Conservation (phyloP, 2,888 invertebrate genomes). For the Mystacides longicornis region DNA sequence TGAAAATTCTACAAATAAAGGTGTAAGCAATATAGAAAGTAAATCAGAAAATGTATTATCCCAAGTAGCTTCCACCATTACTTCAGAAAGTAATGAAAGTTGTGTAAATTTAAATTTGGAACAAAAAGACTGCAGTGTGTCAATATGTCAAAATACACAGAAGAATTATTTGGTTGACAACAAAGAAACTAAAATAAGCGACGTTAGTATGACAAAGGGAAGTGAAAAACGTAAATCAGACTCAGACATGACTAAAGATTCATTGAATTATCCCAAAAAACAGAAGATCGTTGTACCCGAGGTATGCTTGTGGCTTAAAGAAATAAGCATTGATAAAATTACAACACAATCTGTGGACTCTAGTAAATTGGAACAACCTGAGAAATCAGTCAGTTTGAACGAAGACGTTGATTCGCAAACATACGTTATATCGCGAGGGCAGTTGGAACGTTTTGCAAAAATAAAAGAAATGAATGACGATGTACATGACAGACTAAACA, state of each 20-base stretch:
- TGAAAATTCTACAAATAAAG: no score
- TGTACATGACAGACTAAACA: conserved; percentile 3
- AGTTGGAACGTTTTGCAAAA: not conserved
- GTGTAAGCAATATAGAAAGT: no score
- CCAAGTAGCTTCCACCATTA: no score
- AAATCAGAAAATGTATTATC: no score
- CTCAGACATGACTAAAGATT: not conserved
- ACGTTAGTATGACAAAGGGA: not conserved
- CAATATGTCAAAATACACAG: not conserved
- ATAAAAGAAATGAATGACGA: not conserved
- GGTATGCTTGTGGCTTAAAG: conserved; percentile 14
- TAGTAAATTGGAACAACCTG: no score
- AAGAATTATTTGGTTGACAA: no score
- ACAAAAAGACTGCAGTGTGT: not conserved
- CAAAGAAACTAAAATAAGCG: not conserved
- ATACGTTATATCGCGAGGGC: conserved; percentile 4
- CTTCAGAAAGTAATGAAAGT: not conserved
- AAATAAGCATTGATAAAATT: not conserved
- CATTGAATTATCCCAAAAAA: conserved; percentile 9
- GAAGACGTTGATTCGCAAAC: conserved; percentile 6
- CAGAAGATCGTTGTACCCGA: conserved; percentile 9
- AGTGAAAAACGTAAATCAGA: conserved; percentile 15
- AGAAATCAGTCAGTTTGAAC: not conserved
- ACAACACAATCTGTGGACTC: not conserved
- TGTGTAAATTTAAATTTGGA: not conserved